Evolutionary conservation across 2,888 invertebrate species (phyloP).

Genomic region (Osedax frankpressi): DNA sequence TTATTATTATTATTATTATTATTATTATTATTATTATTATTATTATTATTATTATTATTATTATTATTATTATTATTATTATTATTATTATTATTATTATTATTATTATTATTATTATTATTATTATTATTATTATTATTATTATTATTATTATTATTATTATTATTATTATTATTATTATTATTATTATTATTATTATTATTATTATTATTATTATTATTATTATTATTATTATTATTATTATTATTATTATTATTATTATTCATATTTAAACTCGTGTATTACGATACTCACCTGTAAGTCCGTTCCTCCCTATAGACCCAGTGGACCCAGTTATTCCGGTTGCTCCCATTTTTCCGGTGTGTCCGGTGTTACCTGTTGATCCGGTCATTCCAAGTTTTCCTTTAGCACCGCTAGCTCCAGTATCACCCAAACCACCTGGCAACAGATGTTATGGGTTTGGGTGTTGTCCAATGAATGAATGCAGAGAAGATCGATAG

Average conservation of each 20-base stretch:
- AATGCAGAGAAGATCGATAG: too few species aligned
- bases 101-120: not conserved
- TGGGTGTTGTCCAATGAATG: too few species aligned
- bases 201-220: not conserved
- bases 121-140: not conserved
- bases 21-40: not conserved
- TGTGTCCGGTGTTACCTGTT: not conserved
- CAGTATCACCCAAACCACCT: not conserved
- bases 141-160: not conserved
- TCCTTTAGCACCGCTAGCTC: not conserved
- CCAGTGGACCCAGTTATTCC: slow-evolving; percentile 2
- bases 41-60: not conserved
- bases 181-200: not conserved
- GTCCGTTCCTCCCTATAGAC: not conserved
- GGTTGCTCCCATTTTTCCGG: not conserved
- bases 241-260: not conserved
- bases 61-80: not conserved
- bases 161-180: not conserved
- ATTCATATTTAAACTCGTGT: too few species aligned
- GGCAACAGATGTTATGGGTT: too few species aligned
- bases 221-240: not conserved
- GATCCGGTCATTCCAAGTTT: not conserved
- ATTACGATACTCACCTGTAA: too few species aligned
- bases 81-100: not conserved
- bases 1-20: not conserved